phyloP scores from a whole-genome alignment of 2,888 invertebrate genomes.

The Adineta ricciae region DNA sequence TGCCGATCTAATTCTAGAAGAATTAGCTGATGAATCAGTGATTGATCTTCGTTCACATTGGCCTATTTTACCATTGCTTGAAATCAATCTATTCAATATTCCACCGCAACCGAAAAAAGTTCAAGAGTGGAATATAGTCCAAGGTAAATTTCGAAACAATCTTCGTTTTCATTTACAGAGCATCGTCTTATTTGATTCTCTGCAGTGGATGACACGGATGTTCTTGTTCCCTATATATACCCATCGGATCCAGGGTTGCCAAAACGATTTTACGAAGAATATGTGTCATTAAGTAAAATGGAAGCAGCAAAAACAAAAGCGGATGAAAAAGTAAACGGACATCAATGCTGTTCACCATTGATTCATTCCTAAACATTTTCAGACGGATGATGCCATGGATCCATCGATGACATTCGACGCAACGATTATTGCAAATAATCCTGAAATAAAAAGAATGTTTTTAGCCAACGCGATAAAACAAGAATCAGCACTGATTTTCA shows the following conservation, averaged over 20 bases:
- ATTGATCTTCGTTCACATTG: constrained; percentile 27
- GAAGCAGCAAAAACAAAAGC: neutral
- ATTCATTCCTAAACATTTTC: neutral
- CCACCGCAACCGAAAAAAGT: constrained; percentile 48
- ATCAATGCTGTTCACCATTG: neutral
- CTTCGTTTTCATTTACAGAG: too few species aligned
- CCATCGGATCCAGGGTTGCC: constrained; percentile 23
- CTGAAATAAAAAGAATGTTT: neutral
- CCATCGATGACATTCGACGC: constrained; percentile 3
- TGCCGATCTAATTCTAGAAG: constrained; percentile 26
- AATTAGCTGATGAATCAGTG: constrained; percentile 31
- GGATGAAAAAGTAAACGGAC: neutral
- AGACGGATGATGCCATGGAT: neutral
- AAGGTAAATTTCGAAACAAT: constrained; percentile 37
- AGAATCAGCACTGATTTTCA: constrained; percentile 23
- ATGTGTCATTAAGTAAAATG: neutral
- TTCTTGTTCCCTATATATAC: constrained; percentile 19
- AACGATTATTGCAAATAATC: neutral
- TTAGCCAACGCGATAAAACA: constrained; percentile 26
- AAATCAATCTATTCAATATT: constrained; percentile 44
- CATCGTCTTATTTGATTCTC: neutral
- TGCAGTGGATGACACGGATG: constrained; percentile 22
- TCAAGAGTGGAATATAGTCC: constrained; percentile 44
- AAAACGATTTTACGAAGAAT: constrained; percentile 23
- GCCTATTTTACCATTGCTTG: constrained; percentile 30